Percentiles rank a stretch among this genome's conserved stretches.
Conservation (phyloP, 2,113 vertebrate species). For the Thryonomys swinderianus region DNA sequence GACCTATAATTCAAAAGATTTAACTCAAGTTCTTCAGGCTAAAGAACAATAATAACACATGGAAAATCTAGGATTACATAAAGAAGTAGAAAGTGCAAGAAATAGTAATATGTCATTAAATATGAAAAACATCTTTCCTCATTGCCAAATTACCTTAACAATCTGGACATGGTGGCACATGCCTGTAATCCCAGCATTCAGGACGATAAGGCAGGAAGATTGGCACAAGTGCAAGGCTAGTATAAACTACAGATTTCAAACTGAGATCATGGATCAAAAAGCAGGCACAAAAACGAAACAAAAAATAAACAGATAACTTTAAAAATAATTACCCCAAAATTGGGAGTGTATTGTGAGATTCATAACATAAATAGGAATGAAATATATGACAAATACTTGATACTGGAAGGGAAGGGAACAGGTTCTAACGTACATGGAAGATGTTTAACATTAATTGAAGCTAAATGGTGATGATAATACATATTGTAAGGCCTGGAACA, state of each 20-base stretch:
- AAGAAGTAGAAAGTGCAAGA: not conserved
- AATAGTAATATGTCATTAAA: not conserved
- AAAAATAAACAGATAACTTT: not conserved
- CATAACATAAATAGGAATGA: not conserved
- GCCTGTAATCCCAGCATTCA: not conserved
- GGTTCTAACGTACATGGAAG: not conserved
- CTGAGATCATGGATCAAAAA: not conserved
- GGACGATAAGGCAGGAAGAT: not conserved
- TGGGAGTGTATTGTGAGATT: not conserved
- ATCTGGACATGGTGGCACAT: not conserved
- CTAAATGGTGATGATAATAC: not conserved
- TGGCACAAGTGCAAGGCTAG: not conserved
- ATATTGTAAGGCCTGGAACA: not conserved
- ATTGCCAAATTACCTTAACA: not conserved
- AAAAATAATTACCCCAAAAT: not conserved
- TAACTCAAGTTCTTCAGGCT: not conserved
- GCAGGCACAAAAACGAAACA: not conserved
- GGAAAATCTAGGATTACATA: not conserved
- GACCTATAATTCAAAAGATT: not conserved
- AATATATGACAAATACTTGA: not conserved
- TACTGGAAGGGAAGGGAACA: not conserved
- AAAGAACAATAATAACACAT: not conserved
- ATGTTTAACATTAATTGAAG: not conserved
- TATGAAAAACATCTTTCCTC: not conserved
- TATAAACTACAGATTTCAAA: not conserved